Percentiles rank a stretch among this genome's conserved stretches.
Evolutionary conservation across 2,113 vertebrate genomes (phyloP).

Genomic region (Vulpes vulpes): DNA sequence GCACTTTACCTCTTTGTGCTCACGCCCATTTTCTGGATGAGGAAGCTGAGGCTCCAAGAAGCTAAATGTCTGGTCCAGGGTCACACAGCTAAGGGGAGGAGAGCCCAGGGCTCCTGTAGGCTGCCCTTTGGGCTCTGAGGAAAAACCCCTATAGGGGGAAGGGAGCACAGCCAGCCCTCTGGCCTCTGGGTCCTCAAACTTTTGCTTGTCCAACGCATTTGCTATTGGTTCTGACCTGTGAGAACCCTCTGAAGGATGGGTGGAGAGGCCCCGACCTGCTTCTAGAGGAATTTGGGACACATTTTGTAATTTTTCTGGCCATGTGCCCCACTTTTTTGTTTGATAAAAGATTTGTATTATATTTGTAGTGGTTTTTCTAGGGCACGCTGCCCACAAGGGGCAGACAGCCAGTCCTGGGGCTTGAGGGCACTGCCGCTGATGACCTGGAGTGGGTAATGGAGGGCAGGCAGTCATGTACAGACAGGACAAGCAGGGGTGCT

Average conservation of each 20-base stretch:
- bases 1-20: neutral
- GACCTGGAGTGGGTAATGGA: neutral
- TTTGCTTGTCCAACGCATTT: neutral
- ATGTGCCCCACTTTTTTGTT: neutral
- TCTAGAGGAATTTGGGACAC: neutral
- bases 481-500: too few species aligned
- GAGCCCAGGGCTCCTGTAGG: neutral
- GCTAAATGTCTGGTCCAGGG: neutral
- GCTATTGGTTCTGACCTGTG: neutral
- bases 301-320: neutral
- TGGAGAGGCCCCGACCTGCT: neutral
- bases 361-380: neutral
- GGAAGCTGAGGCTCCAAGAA: neutral
- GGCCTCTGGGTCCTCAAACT: neutral
- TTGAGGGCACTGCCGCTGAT: neutral
- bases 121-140: neutral
- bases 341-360: neutral
- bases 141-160: neutral
- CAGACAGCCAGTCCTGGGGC: neutral
- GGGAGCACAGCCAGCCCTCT: neutral
- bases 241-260: neutral
- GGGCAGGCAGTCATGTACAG: neutral
- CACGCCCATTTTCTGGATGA: conserved; percentile 59
- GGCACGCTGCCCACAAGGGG: neutral
- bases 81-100: neutral